phyloP scores from a whole-genome alignment of 2,888 invertebrate species.

The Phalangium opilio region DNA sequence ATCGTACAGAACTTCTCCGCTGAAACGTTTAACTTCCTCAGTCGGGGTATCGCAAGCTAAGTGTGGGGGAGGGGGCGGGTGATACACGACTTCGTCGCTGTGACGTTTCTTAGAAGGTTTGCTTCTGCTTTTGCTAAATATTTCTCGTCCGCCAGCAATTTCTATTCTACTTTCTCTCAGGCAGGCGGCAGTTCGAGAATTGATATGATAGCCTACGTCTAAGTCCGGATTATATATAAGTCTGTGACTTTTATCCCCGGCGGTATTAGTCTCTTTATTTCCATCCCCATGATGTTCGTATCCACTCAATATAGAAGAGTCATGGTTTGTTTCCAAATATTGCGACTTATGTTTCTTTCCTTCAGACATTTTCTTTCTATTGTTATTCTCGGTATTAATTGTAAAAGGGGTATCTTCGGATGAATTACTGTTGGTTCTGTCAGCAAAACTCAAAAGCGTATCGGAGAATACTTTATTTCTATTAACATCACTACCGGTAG shows the following conservation, averaged over 20 bases:
- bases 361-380: background rate
- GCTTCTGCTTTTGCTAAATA: slow-evolving; percentile 64
- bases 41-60: slow-evolving; percentile 8
- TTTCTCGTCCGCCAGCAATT: slow-evolving; percentile 60
- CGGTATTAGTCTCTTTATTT: background rate
- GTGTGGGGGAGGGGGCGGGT: slow-evolving; percentile 7
- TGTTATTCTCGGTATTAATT: no score
- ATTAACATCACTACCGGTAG: slow-evolving; percentile 16
- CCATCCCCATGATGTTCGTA: slow-evolving; percentile 8
- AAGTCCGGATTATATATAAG: slow-evolving; percentile 11
- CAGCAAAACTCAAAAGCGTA: background rate
- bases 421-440: slow-evolving; percentile 1
- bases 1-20: slow-evolving; percentile 19
- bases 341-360: background rate
- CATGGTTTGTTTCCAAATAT: slow-evolving; percentile 1
- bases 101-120: slow-evolving; percentile 54
- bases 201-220: slow-evolving; percentile 14
- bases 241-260: background rate
- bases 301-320: slow-evolving; percentile 11
- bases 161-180: slow-evolving; percentile 22
- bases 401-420: background rate
- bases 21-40: slow-evolving; percentile 17
- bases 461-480: slow-evolving; percentile 11
- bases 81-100: slow-evolving; percentile 29
- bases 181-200: slow-evolving; percentile 9